Conservation (phyloP, 1,140 invertebrate genomes). For the Hesperophylax magnus region DNA sequence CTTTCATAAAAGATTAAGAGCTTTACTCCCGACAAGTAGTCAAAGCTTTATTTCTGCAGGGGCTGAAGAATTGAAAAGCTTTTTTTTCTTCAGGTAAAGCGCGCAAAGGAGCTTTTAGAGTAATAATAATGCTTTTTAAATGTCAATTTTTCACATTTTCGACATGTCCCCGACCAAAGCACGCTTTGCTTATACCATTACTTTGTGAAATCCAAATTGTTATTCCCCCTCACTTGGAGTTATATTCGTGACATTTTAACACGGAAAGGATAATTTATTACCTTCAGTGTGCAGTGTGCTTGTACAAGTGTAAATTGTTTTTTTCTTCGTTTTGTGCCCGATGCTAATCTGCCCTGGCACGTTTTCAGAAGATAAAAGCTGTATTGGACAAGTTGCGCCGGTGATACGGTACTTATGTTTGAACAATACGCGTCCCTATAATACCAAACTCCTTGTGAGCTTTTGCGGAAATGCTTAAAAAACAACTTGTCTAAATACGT, state of each 20-base stretch:
- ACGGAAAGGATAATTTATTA: slow-evolving; percentile 56
- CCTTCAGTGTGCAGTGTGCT: slow-evolving; percentile 23
- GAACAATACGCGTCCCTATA: slow-evolving; percentile 2
- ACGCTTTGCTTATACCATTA: slow-evolving; percentile 34
- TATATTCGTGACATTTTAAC: slow-evolving; percentile 57
- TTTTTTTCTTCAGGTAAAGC: slow-evolving; percentile 28
- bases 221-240: slow-evolving; percentile 42
- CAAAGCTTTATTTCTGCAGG: slow-evolving; percentile 30
- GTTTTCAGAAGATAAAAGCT: slow-evolving; percentile 27
- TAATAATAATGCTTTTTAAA: slow-evolving; percentile 57
- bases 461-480: too few species aligned
- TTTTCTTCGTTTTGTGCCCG: slow-evolving; percentile 44
- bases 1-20: slow-evolving; percentile 31
- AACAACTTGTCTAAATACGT: too few species aligned
- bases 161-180: slow-evolving; percentile 47
- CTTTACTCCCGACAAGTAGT: slow-evolving; percentile 25
- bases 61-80: slow-evolving; percentile 20
- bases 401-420: slow-evolving; percentile 14
- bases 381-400: slow-evolving; percentile 21
- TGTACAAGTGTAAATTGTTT: slow-evolving; percentile 48
- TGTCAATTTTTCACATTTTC: slow-evolving; percentile 58
- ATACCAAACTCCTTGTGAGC: not conserved
- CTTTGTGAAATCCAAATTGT: slow-evolving; percentile 11
- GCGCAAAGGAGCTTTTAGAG: slow-evolving; percentile 38
- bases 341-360: slow-evolving; percentile 34